Conservation (phyloP, 2,797 vertebrate species). For the Arctocebus calabarensis region DNA sequence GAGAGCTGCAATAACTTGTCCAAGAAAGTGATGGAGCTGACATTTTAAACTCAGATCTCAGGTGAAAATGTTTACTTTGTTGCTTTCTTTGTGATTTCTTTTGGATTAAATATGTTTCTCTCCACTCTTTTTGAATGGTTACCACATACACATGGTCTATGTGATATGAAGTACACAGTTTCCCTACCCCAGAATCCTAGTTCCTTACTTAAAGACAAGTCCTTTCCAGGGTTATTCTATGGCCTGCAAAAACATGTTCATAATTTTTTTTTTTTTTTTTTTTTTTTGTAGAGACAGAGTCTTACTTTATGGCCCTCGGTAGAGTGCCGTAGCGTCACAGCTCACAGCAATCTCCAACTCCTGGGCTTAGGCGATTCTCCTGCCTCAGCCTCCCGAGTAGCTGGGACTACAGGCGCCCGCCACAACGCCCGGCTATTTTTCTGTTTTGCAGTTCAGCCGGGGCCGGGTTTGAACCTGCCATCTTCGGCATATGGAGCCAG, state of each 20-base stretch:
- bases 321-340: too few species aligned
- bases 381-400: too few species aligned
- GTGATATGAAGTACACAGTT: not conserved
- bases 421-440: too few species aligned
- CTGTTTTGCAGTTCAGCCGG: too few species aligned
- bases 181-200: not conserved
- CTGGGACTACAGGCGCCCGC: too few species aligned
- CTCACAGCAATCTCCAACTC: too few species aligned
- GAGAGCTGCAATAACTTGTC: not conserved
- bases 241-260: not conserved
- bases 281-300: too few species aligned
- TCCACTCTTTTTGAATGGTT: not conserved
- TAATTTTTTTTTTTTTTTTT: not conserved
- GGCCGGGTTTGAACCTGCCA: too few species aligned
- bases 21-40: not conserved
- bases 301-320: too few species aligned
- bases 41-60: conserved; percentile 5
- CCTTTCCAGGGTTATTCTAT: not conserved
- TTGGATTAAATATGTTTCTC: not conserved
- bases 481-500: too few species aligned
- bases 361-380: too few species aligned
- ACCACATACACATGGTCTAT: not conserved
- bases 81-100: not conserved
- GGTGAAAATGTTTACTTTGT: not conserved
- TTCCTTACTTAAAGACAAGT: not conserved